Conservation (phyloP, 2,888 invertebrate species). For the Drosophila buzzatii region DNA sequence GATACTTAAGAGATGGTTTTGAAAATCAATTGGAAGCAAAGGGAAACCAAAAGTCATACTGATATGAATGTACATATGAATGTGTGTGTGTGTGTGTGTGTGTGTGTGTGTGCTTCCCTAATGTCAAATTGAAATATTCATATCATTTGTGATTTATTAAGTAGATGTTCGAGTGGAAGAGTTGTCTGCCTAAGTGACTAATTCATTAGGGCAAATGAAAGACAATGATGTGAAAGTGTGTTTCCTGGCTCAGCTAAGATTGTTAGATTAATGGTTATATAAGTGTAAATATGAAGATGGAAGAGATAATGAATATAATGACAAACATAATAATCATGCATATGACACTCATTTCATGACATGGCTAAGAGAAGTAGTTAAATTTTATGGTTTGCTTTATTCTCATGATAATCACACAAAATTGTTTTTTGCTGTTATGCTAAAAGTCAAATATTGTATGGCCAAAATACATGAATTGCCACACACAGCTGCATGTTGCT, state of each 20-base stretch:
- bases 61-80: too few species aligned
- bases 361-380: neutral
- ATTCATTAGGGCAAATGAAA: neutral
- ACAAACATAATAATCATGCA: neutral
- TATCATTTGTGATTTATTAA: constrained; percentile 1
- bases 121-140: constrained; percentile 2
- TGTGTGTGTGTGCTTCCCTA: neutral
- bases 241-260: neutral
- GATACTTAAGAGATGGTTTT: neutral
- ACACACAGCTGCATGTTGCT: constrained; percentile 14
- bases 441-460: neutral
- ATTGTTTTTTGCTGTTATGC: too few species aligned
- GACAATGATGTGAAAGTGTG: neutral
- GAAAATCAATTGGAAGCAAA: constrained; percentile 25
- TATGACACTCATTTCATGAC: neutral
- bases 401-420: neutral
- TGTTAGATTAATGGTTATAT: neutral
- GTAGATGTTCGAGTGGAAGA: neutral
- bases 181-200: neutral
- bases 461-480: neutral
- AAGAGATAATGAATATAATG: neutral
- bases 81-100: too few species aligned
- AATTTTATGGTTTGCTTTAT: neutral
- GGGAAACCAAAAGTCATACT: neutral
- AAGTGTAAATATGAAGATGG: neutral